phyloP scores from a whole-genome alignment of 2,797 vertebrate species.

The Sorex maritimensis region DNA sequence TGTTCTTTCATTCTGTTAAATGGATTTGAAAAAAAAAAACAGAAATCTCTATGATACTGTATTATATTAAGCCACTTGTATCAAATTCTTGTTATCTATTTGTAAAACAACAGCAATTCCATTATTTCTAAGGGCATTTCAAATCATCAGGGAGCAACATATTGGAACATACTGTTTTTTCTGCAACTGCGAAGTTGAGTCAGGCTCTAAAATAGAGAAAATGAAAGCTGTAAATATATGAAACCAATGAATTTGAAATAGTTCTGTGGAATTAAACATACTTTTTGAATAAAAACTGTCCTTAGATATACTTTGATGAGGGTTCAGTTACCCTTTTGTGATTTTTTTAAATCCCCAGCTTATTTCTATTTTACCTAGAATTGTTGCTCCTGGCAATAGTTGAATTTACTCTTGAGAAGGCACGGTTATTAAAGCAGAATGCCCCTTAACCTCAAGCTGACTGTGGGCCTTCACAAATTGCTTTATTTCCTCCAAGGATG shows the following conservation, averaged over 20 bases:
- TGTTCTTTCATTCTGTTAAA: constrained; percentile 33
- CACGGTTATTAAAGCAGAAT: not conserved
- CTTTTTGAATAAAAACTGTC: not conserved
- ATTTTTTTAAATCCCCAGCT: not conserved
- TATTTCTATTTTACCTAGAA: not conserved
- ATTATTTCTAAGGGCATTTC: constrained; percentile 59
- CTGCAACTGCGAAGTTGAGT: constrained; percentile 1
- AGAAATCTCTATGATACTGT: constrained; percentile 10
- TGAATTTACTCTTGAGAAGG: not conserved
- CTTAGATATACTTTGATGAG: not conserved
- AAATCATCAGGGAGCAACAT: not conserved
- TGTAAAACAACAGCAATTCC: not conserved
- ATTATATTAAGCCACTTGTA: constrained; percentile 46
- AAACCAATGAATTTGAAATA: not conserved
- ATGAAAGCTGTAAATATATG: not conserved
- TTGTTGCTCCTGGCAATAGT: not conserved
- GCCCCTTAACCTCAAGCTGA: not conserved
- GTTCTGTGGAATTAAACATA: constrained; percentile 25
- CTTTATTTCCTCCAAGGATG: constrained; percentile 7
- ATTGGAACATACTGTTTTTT: constrained; percentile 12
- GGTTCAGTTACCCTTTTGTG: not conserved
- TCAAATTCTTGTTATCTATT: constrained; percentile 36
- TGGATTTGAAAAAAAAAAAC: not conserved
- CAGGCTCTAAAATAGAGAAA: constrained; percentile 19
- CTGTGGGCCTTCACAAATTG: not conserved